Evolutionary conservation across 2,888 invertebrate genomes (phyloP), one percentile per base, ranked within the genome.

Genomic region (Xestia xanthographa): DNA sequence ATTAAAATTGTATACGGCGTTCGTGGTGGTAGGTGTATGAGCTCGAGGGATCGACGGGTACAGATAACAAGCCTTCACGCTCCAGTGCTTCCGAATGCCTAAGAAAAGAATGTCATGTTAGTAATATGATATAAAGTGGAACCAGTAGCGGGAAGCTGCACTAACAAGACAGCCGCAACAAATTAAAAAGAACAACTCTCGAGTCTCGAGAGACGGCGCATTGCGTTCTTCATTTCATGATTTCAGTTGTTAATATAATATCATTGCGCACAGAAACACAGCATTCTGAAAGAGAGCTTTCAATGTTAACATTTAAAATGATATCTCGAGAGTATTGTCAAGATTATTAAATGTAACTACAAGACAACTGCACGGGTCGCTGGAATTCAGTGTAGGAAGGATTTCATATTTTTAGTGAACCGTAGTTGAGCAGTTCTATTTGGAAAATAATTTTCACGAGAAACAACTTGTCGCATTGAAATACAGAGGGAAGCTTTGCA

Each of bases 101-200:
- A 45, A 41, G 50, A 73, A 77, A 38, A 72, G 1, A 43, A 63
- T 48, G 41, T 34, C 26, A 45, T 80, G 63, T 45, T 80, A 62
- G 14, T 80, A 72, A 62, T 29, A 63, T n/a, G 22, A 12, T 43
- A 80, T 80, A 43, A 50, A 60, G 34, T 22, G 9, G 22, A 50
- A 9, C 29, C 29, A 34, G 45, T 17, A 20, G 38, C 38, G 45
- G 38, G 38, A 12, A n/a, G 20, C 11, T 20, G 62, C 50, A 29
- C 50, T 80, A 63, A 80, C 80, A 53, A 80, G 60, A 26, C 48
- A 17, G 26, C 17, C n/a, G 22, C 60, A 34, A 50, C 29, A 43
- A 56, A 34, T 34, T 5, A 68, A 60, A 17, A 50, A 43, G 9
- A 56, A 78, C 5, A 77, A 62, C 26, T 38, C 34, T 43, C 43